Percentiles rank a stretch among this genome's conserved stretches.
Evolutionary conservation across 2,888 invertebrate genomes (phyloP).

Genomic region (Dinocampus coccinellae): DNA sequence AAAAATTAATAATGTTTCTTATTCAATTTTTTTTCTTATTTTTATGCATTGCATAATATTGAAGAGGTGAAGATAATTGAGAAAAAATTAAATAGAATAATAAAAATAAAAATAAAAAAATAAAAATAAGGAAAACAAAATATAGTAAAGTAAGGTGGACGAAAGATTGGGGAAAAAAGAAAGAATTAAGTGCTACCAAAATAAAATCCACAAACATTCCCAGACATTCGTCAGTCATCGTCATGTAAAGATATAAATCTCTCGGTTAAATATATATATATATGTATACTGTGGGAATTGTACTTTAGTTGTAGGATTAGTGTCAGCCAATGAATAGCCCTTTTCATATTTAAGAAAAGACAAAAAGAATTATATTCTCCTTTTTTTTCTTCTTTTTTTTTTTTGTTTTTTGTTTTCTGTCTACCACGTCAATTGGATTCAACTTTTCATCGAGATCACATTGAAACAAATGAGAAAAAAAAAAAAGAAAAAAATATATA

Average conservation of each 20-base stretch:
- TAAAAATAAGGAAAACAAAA: background rate
- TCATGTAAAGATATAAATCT: slow-evolving; percentile 39
- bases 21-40: no score
- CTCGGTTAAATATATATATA: background rate
- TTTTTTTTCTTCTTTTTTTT: no score
- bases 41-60: no score
- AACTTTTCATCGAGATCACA: no score
- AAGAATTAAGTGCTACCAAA: background rate
- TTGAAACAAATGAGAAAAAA: no score
- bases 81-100: slow-evolving; percentile 40
- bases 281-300: slow-evolving; percentile 24
- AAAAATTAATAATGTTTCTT: no score
- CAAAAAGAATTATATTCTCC: background rate
- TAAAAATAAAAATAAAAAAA: slow-evolving; percentile 19
- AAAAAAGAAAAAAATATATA: no score
- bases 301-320: slow-evolving; percentile 60
- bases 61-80: slow-evolving; percentile 23
- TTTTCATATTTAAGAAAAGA: slow-evolving; percentile 36
- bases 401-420: no score
- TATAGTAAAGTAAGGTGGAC: no score
- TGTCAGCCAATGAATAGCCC: slow-evolving; percentile 51
- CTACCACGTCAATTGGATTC: background rate
- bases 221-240: slow-evolving; percentile 12
- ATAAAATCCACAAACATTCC: background rate
- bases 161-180: background rate